phyloP scores from a whole-genome alignment of 2,797 vertebrate species.

The Harpagifer antarcticus region DNA sequence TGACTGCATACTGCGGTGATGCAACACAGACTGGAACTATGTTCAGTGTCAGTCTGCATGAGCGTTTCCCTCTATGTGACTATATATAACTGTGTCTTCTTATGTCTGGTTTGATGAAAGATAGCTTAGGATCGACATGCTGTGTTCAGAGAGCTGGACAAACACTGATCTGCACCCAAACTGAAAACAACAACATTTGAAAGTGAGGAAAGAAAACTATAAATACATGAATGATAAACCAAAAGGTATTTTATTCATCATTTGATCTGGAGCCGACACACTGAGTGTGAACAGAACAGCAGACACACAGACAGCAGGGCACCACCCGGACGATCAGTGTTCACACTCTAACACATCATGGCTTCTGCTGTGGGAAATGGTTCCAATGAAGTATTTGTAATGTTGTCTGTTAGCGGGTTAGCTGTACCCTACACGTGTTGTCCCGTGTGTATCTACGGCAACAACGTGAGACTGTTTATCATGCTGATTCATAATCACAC shows the following conservation, averaged over 20 bases:
- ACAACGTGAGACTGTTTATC: constrained; percentile 31
- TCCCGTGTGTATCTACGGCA: constrained; percentile 31
- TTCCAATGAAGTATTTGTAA: not conserved
- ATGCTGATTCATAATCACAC: constrained; percentile 20
- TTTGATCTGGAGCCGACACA: constrained; percentile 57
- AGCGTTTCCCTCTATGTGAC: not conserved
- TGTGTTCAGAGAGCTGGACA: constrained; percentile 1
- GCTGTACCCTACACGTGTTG: constrained; percentile 35
- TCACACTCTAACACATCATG: not conserved
- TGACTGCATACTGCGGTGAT: constrained; percentile 46
- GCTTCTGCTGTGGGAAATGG: not conserved
- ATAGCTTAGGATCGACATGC: not conserved
- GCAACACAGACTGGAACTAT: constrained; percentile 14
- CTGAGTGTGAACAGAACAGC: constrained; percentile 57
- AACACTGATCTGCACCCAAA: constrained; percentile 9
- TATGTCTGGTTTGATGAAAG: not conserved
- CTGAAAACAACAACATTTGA: not conserved
- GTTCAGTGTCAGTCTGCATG: constrained; percentile 2
- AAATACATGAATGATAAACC: constrained; percentile 56
- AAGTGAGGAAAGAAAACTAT: constrained; percentile 47
- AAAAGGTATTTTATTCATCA: constrained; percentile 73
- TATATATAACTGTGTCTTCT: not conserved
- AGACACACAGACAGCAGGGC: constrained; percentile 51
- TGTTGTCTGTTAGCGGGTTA: not conserved
- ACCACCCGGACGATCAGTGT: constrained; percentile 23